Evolutionary conservation across 2,888 invertebrate species (phyloP).

Genomic region (Anoplius nigerrimus): DNA sequence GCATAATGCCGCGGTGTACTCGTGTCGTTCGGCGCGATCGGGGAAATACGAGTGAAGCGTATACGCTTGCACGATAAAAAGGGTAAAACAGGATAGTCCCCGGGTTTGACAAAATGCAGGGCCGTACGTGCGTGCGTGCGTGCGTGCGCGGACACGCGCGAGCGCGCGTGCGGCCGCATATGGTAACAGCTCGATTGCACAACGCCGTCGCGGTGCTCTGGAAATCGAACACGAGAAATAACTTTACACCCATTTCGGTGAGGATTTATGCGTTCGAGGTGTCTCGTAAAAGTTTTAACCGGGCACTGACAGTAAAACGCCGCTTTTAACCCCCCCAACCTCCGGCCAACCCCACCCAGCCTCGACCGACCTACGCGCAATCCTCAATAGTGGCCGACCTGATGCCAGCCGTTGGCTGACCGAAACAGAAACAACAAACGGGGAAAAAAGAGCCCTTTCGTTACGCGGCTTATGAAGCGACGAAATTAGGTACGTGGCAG

Average conservation of each 20-base stretch:
- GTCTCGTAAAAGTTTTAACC: slow-evolving; percentile 45
- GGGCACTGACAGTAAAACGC: slow-evolving; percentile 3
- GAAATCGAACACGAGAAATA: slow-evolving; percentile 44
- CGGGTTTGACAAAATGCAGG: slow-evolving; percentile 17
- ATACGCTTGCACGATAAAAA: slow-evolving; percentile 4
- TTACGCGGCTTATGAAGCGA: background rate
- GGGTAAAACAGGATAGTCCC: slow-evolving; percentile 6
- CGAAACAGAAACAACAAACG: too few species aligned
- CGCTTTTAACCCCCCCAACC: background rate
- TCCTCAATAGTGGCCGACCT: too few species aligned
- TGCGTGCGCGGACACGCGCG: background rate
- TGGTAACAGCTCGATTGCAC: slow-evolving; percentile 28
- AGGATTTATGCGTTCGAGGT: slow-evolving; percentile 37
- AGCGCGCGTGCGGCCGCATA: slow-evolving; percentile 12
- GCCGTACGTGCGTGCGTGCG: background rate
- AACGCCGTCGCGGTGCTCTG: slow-evolving; percentile 1
- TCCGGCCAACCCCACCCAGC: background rate
- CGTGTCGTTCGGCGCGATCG: slow-evolving; percentile 1
- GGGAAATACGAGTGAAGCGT: slow-evolving; percentile 1
- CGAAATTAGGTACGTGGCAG: slow-evolving; percentile 5
- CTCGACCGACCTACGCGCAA: background rate
- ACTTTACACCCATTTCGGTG: slow-evolving; percentile 37
- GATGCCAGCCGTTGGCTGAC: too few species aligned
- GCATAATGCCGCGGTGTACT: background rate
- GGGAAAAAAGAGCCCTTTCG: too few species aligned